These are phyloP conservation scores for Cheilosia impressa DNA, from an alignment of 2,888 invertebrate genomes.

Conservation along the genomic window DNA sequence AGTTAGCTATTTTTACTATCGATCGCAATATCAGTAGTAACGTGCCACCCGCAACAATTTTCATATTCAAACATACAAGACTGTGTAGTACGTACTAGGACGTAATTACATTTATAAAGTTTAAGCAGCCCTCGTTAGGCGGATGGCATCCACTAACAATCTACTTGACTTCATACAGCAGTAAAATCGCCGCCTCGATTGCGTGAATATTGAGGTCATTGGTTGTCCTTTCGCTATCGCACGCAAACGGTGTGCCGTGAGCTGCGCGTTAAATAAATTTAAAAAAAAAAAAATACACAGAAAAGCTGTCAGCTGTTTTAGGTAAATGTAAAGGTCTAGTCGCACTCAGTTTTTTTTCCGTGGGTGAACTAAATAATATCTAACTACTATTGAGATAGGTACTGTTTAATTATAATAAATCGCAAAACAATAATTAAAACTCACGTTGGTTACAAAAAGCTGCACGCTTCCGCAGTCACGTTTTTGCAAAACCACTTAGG, in stretches of 20 bases:
- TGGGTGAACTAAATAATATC: too few relatives aligned
- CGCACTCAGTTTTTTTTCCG: too few relatives aligned
- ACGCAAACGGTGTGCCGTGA: neutral
- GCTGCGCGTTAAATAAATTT: too few relatives aligned
- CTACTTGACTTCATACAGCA: constrained; percentile 9
- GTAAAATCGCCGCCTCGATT: constrained; percentile 36
- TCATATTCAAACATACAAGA: constrained; percentile 6
- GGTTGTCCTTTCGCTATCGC: constrained; percentile 37
- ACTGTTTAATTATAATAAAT: too few relatives aligned
- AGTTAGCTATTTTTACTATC: constrained; percentile 12
- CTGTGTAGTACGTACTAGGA: neutral
- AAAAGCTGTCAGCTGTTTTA: neutral
- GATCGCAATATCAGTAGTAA: constrained; percentile 11
- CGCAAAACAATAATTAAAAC: too few relatives aligned
- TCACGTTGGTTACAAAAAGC: too few relatives aligned
- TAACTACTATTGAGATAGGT: too few relatives aligned
- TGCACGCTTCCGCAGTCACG: too few relatives aligned
- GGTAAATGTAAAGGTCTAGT: neutral
- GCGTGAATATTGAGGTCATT: constrained; percentile 61
- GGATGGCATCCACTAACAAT: neutral
- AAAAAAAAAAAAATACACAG: constrained; percentile 1
- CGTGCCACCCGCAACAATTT: neutral
- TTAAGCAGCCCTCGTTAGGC: constrained; percentile 27
- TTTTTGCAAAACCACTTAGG: too few relatives aligned
- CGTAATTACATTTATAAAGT: constrained; percentile 40